Percentiles rank a stretch among this genome's conserved stretches.
These are phyloP conservation scores for Oasisia sp. DNA, from an alignment of 2,888 invertebrate genomes.

Conservation along the genomic window DNA sequence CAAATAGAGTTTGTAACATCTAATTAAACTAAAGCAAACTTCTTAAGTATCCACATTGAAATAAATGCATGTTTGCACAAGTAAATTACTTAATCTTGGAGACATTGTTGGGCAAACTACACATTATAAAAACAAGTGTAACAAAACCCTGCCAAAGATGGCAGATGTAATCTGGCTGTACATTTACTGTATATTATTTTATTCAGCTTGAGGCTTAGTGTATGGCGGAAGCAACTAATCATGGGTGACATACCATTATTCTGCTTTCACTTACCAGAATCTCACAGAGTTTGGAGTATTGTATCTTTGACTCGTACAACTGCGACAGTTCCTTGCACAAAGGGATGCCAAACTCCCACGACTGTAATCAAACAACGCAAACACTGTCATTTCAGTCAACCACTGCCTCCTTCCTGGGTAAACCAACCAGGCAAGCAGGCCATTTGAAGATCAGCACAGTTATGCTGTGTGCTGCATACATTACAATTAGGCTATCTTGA, in stretches of 20 bases:
- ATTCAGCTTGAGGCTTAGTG: background rate
- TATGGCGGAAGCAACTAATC: conserved; percentile 27
- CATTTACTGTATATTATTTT: too few species aligned
- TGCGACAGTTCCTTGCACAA: conserved; percentile 88
- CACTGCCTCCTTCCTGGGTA: background rate
- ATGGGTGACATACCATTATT: background rate
- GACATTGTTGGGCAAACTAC: too few species aligned
- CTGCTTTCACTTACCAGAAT: conserved; percentile 71
- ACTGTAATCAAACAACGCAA: conserved; percentile 68
- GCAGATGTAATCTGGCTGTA: too few species aligned
- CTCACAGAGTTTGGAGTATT: conserved; percentile 87
- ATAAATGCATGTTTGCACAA: too few species aligned
- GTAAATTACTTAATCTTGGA: too few species aligned
- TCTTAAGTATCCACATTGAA: background rate
- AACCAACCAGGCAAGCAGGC: too few species aligned
- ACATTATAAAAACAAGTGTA: too few species aligned
- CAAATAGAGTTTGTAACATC: background rate
- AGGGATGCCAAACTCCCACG: conserved; percentile 96
- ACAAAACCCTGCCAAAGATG: too few species aligned
- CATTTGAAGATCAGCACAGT: too few species aligned
- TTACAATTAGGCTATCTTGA: too few species aligned
- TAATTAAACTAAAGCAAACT: background rate
- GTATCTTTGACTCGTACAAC: conserved; percentile 87
- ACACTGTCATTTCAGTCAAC: background rate
- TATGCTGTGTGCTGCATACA: background rate